Percentiles rank a stretch among this genome's conserved stretches.
phyloP scores from a whole-genome alignment of 2,113 vertebrate species.

The Daphoenositta chrysoptera region DNA sequence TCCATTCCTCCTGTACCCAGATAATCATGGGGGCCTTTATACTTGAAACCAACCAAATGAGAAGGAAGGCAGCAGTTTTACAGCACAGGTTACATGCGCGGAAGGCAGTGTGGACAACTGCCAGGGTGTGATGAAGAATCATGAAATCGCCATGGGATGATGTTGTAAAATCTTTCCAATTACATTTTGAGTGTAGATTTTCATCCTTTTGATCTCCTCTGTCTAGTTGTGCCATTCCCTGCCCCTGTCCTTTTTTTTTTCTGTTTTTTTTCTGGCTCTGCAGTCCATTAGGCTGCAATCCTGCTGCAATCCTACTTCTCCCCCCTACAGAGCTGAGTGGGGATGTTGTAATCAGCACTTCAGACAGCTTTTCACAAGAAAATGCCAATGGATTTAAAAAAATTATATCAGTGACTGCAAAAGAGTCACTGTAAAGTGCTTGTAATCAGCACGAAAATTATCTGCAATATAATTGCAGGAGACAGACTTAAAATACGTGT shows the following conservation, averaged over 20 bases:
- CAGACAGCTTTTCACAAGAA: neutral
- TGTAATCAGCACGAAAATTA: conserved; percentile 15
- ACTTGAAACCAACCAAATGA: neutral
- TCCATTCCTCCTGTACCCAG: neutral
- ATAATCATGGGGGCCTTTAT: neutral
- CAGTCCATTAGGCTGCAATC: neutral
- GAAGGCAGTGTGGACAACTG: neutral
- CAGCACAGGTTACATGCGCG: neutral
- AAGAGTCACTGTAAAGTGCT: neutral
- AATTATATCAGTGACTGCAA: neutral
- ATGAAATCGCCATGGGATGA: neutral
- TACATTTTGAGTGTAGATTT: neutral
- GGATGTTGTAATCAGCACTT: conserved; percentile 19
- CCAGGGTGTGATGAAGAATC: neutral
- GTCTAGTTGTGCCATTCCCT: neutral
- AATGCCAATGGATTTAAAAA: neutral
- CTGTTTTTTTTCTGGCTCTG: neutral
- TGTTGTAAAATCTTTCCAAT: neutral
- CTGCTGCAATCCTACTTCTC: neutral
- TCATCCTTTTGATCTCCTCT: neutral
- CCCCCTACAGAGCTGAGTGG: neutral
- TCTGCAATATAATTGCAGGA: neutral
- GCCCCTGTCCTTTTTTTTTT: rapidly evolving
- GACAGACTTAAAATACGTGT: neutral
- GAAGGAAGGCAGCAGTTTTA: neutral